Evolutionary conservation across 2,797 vertebrate genomes (phyloP).

Genomic region (Nannoperca obscura): DNA sequence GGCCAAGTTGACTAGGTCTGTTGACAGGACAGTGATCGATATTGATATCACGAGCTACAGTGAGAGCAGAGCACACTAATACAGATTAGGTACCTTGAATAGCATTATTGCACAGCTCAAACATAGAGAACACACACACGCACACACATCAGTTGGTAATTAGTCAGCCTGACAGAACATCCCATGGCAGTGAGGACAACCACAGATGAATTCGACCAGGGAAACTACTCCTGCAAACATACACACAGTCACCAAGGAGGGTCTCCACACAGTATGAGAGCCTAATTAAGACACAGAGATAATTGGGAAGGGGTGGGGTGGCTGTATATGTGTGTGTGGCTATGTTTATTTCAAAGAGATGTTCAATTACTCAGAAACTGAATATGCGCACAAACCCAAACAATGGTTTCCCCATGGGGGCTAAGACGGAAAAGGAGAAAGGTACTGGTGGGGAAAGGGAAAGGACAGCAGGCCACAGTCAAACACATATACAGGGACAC

Average conservation of each 20-base stretch:
- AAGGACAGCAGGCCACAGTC: constrained; percentile 55
- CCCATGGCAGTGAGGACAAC: constrained; percentile 76
- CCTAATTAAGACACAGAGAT: constrained; percentile 84
- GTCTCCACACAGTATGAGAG: constrained; percentile 63
- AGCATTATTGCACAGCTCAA: constrained; percentile 40
- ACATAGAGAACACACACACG: constrained; percentile 26
- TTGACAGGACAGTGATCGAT: constrained; percentile 71
- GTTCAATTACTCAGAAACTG: constrained; percentile 66
- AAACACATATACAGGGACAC: constrained; percentile 45
- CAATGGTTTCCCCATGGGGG: constrained; percentile 37
- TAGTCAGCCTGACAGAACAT: constrained; percentile 81
- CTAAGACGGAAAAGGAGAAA: constrained; percentile 39
- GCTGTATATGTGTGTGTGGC: constrained; percentile 29
- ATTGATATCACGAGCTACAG: constrained; percentile 60
- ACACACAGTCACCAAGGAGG: constrained; percentile 71
- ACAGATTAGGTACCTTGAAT: constrained; percentile 52
- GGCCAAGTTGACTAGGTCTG: constrained; percentile 51
- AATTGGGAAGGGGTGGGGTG: constrained; percentile 70
- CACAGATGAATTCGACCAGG: constrained; percentile 72
- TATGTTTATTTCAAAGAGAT: constrained; percentile 74
- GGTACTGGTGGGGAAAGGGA: constrained; percentile 36
- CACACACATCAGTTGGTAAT: constrained; percentile 68
- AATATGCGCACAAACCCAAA: constrained; percentile 52
- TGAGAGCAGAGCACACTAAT: constrained; percentile 45
- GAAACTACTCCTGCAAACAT: constrained; percentile 68